Conservation (phyloP, 2,113 vertebrate genomes). For the Cricetomys ansorgei region DNA sequence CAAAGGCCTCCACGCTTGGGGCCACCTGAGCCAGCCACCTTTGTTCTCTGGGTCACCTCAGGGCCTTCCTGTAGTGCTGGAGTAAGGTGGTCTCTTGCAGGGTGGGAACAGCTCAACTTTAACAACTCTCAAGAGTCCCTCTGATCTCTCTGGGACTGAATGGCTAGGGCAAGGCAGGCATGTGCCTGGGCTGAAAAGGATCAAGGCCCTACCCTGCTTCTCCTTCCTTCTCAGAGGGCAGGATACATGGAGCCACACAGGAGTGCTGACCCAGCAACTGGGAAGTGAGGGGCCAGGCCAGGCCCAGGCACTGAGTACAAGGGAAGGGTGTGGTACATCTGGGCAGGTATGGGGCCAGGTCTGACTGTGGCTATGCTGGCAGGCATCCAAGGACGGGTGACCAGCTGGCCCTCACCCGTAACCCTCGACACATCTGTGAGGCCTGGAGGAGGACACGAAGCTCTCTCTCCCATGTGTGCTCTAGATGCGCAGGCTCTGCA, state of each 20-base stretch:
- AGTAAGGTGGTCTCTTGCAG: background rate
- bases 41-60: background rate
- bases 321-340: rapidly evolving
- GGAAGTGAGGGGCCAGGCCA: background rate
- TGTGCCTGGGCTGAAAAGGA: background rate
- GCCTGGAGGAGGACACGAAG: background rate
- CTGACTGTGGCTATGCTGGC: rapidly evolving
- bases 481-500: rapidly evolving
- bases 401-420: background rate
- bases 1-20: background rate
- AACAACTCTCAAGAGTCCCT: background rate
- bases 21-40: background rate
- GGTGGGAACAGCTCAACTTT: background rate
- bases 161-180: background rate
- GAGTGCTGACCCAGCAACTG: background rate
- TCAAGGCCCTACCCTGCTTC: rapidly evolving
- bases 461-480: background rate
- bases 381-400: rapidly evolving
- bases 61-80: constrained; percentile 50
- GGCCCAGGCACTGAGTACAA: background rate
- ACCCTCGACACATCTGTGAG: background rate
- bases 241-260: background rate
- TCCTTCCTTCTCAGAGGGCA: background rate
- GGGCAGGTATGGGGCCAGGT: background rate
- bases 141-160: constrained; percentile 35